Percentiles rank a stretch among this genome's conserved stretches.
phyloP scores from a whole-genome alignment of 2,113 vertebrate genomes.

The Urocitellus parryii region DNA sequence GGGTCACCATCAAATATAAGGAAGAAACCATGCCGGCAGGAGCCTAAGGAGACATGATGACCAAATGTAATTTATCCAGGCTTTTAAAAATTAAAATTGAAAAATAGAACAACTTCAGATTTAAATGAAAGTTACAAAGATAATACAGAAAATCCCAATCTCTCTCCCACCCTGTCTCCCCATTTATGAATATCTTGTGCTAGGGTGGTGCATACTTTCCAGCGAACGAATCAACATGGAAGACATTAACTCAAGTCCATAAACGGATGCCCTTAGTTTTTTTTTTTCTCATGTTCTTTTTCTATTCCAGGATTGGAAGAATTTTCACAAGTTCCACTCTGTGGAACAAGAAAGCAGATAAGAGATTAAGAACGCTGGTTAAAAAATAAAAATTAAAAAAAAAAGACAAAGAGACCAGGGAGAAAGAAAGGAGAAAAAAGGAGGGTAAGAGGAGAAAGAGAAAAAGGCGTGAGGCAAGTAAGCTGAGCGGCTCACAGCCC shows the following conservation, averaged over 20 bases:
- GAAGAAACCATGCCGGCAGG: background rate
- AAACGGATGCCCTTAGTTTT: background rate
- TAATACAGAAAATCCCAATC: no score
- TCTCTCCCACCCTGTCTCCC: no score
- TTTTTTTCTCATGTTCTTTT: background rate
- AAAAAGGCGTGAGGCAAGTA: background rate
- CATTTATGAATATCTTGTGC: background rate
- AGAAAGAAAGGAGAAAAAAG: background rate
- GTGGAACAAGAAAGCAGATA: background rate
- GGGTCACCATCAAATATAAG: background rate
- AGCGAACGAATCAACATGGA: background rate
- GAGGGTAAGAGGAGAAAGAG: no score
- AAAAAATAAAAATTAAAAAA: background rate
- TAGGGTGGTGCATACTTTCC: no score
- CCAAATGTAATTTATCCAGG: background rate
- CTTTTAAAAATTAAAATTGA: background rate
- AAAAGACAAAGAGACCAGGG: background rate
- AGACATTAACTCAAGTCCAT: background rate
- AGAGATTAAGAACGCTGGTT: background rate
- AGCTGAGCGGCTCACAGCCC: background rate
- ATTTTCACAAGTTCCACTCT: background rate
- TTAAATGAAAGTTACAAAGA: background rate
- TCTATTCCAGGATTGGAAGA: background rate
- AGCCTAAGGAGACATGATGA: background rate
- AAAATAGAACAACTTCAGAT: background rate